phyloP scores from a whole-genome alignment of 2,797 vertebrate species.

The Cirrhinus mrigala region DNA sequence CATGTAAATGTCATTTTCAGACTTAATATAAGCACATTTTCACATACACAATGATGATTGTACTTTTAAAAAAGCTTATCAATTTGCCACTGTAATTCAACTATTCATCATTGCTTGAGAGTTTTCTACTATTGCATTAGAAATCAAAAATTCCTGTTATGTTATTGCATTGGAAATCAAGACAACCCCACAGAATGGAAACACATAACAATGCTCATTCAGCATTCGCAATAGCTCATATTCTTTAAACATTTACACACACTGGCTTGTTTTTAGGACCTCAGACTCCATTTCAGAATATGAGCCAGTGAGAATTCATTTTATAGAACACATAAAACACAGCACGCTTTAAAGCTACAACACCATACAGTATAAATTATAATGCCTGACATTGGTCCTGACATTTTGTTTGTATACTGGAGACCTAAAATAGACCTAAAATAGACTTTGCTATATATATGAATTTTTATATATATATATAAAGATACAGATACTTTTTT shows the following conservation, averaged over 20 bases:
- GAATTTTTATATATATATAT: background rate
- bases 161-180: slow-evolving; percentile 38
- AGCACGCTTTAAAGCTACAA: slow-evolving; percentile 14
- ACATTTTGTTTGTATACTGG: background rate
- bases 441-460: slow-evolving; percentile 21
- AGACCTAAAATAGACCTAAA: slow-evolving; percentile 28
- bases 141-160: background rate
- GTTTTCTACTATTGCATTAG: slow-evolving; percentile 28
- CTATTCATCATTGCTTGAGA: background rate
- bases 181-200: slow-evolving; percentile 13
- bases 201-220: slow-evolving; percentile 12
- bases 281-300: slow-evolving; percentile 18
- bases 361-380: background rate
- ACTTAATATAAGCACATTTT: slow-evolving; percentile 8
- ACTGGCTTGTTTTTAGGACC: slow-evolving; percentile 11
- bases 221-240: background rate
- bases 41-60: slow-evolving; percentile 18
- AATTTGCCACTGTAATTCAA: background rate
- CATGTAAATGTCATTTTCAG: slow-evolving; percentile 4
- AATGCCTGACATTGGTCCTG: background rate
- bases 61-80: background rate
- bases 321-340: background rate
- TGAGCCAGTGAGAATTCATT: slow-evolving; percentile 2
- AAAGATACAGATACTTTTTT: background rate
- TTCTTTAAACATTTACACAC: slow-evolving; percentile 17